Percentiles rank a stretch among this genome's conserved stretches.
phyloP scores from a whole-genome alignment of 2,113 vertebrate genomes.

The Trichomycterus rosablanca region DNA sequence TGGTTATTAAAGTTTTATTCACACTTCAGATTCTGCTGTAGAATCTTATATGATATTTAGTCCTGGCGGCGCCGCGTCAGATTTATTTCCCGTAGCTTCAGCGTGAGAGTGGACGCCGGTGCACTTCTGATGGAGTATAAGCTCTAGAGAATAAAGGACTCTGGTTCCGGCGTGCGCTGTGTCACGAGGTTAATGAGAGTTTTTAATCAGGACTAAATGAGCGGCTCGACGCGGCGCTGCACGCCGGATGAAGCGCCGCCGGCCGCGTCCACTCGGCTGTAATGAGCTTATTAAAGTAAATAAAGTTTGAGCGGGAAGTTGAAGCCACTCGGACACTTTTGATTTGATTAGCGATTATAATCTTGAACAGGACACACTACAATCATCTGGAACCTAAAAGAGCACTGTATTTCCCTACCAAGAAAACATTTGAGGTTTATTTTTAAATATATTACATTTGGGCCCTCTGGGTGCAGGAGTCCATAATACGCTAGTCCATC shows the following conservation, averaged over 20 bases:
- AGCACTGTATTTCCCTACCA: no score
- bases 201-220: conserved; percentile 35
- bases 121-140: conserved; percentile 12
- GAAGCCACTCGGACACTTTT: background rate
- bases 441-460: no score
- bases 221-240: conserved; percentile 21
- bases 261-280: conserved; percentile 10
- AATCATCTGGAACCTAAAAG: no score
- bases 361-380: no score
- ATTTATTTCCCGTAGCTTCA: no score
- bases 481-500: no score
- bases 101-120: conserved; percentile 1
- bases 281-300: conserved; percentile 9
- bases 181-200: conserved; percentile 40
- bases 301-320: conserved; percentile 15
- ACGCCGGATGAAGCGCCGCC: conserved; percentile 24
- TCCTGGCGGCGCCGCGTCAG: no score
- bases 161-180: conserved; percentile 5
- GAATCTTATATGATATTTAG: no score
- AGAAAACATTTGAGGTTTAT: no score
- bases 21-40: no score
- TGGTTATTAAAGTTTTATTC: no score
- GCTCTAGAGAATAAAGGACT: conserved; percentile 25
- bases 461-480: no score
- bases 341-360: background rate